These are phyloP conservation scores for Aleadryas rufinucha DNA, from an alignment of 2,113 vertebrate genomes.

Conservation along the genomic window DNA sequence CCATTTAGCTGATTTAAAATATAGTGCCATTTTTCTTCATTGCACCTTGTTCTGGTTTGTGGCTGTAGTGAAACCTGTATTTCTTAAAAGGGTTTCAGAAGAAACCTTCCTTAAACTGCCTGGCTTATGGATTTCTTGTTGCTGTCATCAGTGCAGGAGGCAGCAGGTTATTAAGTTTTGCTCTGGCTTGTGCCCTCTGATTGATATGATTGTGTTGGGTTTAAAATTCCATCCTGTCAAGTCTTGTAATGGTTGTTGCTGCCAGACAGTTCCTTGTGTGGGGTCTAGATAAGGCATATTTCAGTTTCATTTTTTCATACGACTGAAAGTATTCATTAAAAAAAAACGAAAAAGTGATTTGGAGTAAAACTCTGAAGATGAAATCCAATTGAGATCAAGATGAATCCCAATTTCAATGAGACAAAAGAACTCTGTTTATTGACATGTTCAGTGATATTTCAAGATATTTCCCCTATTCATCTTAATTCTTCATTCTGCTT, in stretches of 20 bases:
- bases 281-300: constrained; percentile 28
- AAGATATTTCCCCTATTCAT: background rate
- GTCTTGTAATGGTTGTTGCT: constrained; percentile 24
- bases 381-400: background rate
- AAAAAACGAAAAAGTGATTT: background rate
- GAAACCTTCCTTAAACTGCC: background rate
- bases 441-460: background rate
- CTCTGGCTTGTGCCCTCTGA: background rate
- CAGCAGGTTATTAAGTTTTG: constrained; percentile 52
- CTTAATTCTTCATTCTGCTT: too few relatives aligned
- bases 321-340: background rate
- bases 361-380: background rate
- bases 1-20: background rate
- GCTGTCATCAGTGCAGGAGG: constrained; percentile 3
- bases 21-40: background rate
- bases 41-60: background rate
- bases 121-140: constrained; percentile 49
- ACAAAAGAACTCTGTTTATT: background rate
- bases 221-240: constrained; percentile 60
- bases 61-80: background rate
- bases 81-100: background rate
- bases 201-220: constrained; percentile 38
- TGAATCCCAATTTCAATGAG: background rate
- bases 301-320: background rate
- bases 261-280: background rate